Conservation (phyloP, 1,140 invertebrate species). For the Drosophila funebris region DNA sequence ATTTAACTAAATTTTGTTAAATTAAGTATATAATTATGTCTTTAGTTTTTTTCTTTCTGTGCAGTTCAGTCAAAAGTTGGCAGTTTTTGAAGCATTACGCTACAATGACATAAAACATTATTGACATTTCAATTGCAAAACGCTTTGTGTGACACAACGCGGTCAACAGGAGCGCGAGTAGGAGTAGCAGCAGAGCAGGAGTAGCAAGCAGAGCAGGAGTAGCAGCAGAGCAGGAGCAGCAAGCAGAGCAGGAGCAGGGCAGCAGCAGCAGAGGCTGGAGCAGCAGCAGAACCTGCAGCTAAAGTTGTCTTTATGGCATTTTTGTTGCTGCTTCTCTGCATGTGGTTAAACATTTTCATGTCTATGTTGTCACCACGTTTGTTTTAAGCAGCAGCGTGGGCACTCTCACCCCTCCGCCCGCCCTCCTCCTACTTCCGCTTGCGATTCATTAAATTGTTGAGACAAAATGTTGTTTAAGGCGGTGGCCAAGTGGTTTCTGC, state of each 20-base stretch:
- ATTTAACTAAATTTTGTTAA: neutral
- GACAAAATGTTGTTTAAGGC: slow-evolving; percentile 27
- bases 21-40: neutral
- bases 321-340: slow-evolving; percentile 6
- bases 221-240: neutral
- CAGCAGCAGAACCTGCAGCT: neutral
- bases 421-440: neutral
- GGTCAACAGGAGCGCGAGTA: too few species aligned
- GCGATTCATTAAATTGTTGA: slow-evolving; percentile 60
- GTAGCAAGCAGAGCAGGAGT: too few species aligned
- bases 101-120: slow-evolving; percentile 78
- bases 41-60: slow-evolving; percentile 12
- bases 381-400: slow-evolving; percentile 22
- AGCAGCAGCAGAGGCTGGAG: too few species aligned
- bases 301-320: slow-evolving; percentile 15
- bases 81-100: slow-evolving; percentile 34
- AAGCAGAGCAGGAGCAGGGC: neutral
- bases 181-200: too few species aligned
- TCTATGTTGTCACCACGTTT: slow-evolving; percentile 43
- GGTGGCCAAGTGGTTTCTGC: slow-evolving; percentile 22
- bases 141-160: slow-evolving; percentile 55
- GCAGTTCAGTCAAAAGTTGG: neutral
- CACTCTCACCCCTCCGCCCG: neutral
- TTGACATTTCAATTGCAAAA: slow-evolving; percentile 79
- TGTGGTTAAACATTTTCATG: slow-evolving; percentile 40